Evolutionary conservation across 2,113 vertebrate species (phyloP), one percentile per base, ranked within the genome.

Genomic region (Hepsetus odoe): DNA sequence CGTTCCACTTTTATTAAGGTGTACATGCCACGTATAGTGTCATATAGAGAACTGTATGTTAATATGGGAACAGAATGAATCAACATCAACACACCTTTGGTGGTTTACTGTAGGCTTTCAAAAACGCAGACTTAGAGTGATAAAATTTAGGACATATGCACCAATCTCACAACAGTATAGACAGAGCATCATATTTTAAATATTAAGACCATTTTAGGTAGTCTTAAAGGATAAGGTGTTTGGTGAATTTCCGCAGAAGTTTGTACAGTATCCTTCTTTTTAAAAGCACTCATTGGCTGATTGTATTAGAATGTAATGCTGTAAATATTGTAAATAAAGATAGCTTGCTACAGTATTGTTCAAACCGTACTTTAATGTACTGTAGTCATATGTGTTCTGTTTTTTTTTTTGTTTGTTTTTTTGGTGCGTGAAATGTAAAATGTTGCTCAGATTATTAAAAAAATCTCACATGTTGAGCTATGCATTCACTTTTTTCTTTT

Each of bases 241-340:
- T 18, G 70, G 69, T 76, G 56, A 38, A 51, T 55, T 80, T 56
- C 46, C 6, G 56, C 26, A 44, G 13, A 9, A n/a, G 58, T 74
- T 72, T 71, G 67, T 77, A 74, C 69, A 74, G 83, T 88, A 82
- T 69, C 38, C 58, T 79, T 88, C 80, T 81, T 72, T 82, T 32
- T 78, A 80, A 83, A 87, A 82, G 56, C 86, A 86, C 82, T 89
- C 87, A 86, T 85, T 90, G 77, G 83, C 79, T 77, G 65, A 42
- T 59, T 86, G 86, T 87, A 85, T 74, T 87, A 87, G 82, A 86
- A 86, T 51, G 40, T 84, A 80, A 69, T 76, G 59, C 62, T 98
- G 95, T 97, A 96, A 90, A 98, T 96, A 95, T 69, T 93, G 95
- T 94, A 96, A 87, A 96, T 93, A 92, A 90, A 88, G 85, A 92